Evolutionary conservation across 2,113 vertebrate genomes (phyloP).

Genomic region (Helogale parvula): DNA sequence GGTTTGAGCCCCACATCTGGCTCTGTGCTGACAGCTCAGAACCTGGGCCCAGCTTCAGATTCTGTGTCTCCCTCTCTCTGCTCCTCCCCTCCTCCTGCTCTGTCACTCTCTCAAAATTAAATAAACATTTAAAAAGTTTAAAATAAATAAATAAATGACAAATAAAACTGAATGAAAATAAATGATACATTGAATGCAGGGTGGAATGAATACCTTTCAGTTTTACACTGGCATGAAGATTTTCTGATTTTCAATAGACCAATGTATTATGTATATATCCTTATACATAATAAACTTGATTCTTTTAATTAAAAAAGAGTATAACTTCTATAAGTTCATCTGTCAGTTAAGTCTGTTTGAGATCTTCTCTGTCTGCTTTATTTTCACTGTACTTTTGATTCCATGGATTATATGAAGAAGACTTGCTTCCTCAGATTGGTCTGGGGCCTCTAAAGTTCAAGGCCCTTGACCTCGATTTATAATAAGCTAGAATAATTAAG

Average conservation of each 20-base stretch:
- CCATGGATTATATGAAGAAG: background rate
- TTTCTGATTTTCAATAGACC: background rate
- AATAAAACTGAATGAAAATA: background rate
- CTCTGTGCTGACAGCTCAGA: no score
- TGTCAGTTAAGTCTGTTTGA: background rate
- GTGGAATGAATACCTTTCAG: background rate
- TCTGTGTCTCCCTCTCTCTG: no score
- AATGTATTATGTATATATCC: no score
- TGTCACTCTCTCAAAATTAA: no score
- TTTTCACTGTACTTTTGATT: background rate
- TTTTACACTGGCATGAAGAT: background rate
- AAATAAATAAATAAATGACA: background rate
- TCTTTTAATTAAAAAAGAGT: conserved; percentile 14
- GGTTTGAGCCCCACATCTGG: no score
- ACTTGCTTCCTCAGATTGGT: background rate
- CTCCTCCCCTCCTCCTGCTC: no score
- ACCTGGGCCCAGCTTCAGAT: no score
- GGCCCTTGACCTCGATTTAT: background rate
- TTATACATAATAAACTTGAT: background rate
- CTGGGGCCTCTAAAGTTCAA: background rate
- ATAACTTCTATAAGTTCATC: background rate
- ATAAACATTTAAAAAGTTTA: no score
- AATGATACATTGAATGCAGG: conserved; percentile 2
- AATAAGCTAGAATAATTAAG: conserved; percentile 31
- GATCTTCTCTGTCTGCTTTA: background rate